Percentiles rank a stretch among this genome's conserved stretches.
phyloP scores from a whole-genome alignment of 1,140 invertebrate species.

The Pseudomyrmex pallidus region DNA sequence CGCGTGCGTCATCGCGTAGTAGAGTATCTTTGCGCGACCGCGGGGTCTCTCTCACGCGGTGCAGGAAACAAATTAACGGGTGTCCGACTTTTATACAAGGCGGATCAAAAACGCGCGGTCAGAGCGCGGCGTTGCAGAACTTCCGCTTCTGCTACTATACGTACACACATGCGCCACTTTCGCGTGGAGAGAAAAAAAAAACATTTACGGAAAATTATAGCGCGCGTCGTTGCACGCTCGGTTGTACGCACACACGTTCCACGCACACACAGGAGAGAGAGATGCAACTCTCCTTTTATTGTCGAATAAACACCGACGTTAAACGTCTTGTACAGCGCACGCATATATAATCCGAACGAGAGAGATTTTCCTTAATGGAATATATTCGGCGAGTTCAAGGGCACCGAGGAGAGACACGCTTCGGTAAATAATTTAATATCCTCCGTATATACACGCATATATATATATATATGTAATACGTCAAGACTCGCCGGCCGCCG shows the following conservation, averaged over 20 bases:
- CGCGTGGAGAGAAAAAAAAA: conserved; percentile 37
- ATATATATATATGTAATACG: too few relatives aligned
- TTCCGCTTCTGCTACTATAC: conserved; percentile 13
- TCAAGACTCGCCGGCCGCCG: conserved; percentile 34
- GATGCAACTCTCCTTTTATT: not conserved
- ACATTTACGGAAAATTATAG: conserved; percentile 48
- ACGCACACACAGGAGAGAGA: conserved; percentile 32
- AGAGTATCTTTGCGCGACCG: not conserved
- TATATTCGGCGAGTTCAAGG: not conserved
- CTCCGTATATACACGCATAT: conserved; percentile 2
- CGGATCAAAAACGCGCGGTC: conserved; percentile 26
- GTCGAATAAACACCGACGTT: not conserved
- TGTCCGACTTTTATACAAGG: conserved; percentile 28
- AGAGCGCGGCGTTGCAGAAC: conserved; percentile 23
- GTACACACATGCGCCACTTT: conserved; percentile 24
- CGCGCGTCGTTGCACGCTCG: not conserved
- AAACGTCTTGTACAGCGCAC: not conserved
- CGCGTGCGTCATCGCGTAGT: not conserved
- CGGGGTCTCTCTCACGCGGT: not conserved
- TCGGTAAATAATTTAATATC: conserved; percentile 73
- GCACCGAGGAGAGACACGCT: conserved; percentile 45
- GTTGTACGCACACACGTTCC: not conserved
- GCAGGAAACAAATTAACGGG: conserved; percentile 24
- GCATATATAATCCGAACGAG: not conserved
- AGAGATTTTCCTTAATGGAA: not conserved